Conservation (phyloP, 2,888 invertebrate genomes). For the Macaria liturata region DNA sequence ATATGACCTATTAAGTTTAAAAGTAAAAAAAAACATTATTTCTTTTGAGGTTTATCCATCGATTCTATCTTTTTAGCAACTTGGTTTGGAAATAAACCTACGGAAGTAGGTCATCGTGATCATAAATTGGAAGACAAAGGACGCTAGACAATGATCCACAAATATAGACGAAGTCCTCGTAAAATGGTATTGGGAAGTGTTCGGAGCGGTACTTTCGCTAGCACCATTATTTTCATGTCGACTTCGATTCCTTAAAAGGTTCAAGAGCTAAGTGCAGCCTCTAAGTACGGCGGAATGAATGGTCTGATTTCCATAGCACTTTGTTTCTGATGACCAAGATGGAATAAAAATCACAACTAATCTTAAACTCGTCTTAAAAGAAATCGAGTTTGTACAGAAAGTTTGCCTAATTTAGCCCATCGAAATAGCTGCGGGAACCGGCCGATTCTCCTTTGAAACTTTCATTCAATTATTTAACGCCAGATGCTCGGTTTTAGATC, state of each 20-base stretch:
- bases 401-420: constrained; percentile 1
- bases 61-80: too few relatives aligned
- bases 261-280: constrained; percentile 20
- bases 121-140: constrained; percentile 22
- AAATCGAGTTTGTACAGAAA: constrained; percentile 2
- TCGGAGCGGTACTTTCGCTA: constrained; percentile 33
- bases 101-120: constrained; percentile 16
- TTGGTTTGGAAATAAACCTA: too few relatives aligned
- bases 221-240: constrained; percentile 33
- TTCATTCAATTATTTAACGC: constrained; percentile 49
- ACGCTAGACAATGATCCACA: constrained; percentile 23
- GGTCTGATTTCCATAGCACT: constrained; percentile 16
- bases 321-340: constrained; percentile 6
- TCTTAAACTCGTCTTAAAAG: background rate
- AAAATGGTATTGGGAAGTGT: constrained; percentile 35
- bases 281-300: constrained; percentile 18
- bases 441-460: constrained; percentile 12
- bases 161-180: constrained; percentile 26
- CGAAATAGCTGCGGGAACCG: constrained; percentile 1
- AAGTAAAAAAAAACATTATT: too few relatives aligned
- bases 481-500: constrained; percentile 52
- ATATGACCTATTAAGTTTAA: too few relatives aligned
- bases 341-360: constrained; percentile 9
- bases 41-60: too few relatives aligned
- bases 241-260: constrained; percentile 30